These are phyloP conservation scores for Drosophila burlai DNA, from an alignment of 1,140 invertebrate species.

Conservation along the genomic window DNA sequence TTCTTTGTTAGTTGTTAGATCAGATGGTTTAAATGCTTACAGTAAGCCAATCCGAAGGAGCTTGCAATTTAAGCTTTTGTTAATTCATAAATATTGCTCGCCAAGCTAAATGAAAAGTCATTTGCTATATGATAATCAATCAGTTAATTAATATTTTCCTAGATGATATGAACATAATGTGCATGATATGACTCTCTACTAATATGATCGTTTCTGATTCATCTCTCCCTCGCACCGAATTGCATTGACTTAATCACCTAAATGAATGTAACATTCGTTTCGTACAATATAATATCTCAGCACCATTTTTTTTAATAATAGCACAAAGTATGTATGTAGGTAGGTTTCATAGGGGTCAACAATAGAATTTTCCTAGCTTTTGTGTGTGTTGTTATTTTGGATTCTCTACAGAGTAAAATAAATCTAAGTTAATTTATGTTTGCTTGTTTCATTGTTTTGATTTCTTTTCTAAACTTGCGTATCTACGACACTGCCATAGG, in stretches of 20 bases:
- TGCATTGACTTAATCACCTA: conserved; percentile 54
- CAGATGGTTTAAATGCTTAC: background rate
- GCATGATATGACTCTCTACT: conserved; percentile 50
- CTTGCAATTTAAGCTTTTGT: conserved; percentile 21
- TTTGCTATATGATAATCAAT: conserved; percentile 49
- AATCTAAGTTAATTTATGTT: conserved; percentile 41
- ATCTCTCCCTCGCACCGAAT: conserved; percentile 19
- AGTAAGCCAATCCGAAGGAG: conserved; percentile 1
- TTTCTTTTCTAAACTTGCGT: conserved; percentile 58
- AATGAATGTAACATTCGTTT: conserved; percentile 69
- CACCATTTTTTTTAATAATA: conserved; percentile 66
- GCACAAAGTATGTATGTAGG: conserved; percentile 57
- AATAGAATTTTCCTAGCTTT: conserved; percentile 53
- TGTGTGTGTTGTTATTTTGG: conserved; percentile 24
- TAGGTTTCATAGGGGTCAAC: conserved; percentile 41
- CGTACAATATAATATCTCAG: conserved; percentile 69
- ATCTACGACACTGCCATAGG: conserved; percentile 68
- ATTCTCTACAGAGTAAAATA: conserved; percentile 54
- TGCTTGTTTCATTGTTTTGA: conserved; percentile 13
- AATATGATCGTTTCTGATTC: conserved; percentile 53
- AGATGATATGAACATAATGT: conserved; percentile 64
- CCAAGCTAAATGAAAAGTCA: conserved; percentile 58
- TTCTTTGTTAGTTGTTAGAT: background rate
- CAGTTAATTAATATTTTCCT: conserved; percentile 33
- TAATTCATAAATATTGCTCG: conserved; percentile 48